phyloP scores from a whole-genome alignment of 2,797 vertebrate species.

The Rhabdophis nuchalis region DNA sequence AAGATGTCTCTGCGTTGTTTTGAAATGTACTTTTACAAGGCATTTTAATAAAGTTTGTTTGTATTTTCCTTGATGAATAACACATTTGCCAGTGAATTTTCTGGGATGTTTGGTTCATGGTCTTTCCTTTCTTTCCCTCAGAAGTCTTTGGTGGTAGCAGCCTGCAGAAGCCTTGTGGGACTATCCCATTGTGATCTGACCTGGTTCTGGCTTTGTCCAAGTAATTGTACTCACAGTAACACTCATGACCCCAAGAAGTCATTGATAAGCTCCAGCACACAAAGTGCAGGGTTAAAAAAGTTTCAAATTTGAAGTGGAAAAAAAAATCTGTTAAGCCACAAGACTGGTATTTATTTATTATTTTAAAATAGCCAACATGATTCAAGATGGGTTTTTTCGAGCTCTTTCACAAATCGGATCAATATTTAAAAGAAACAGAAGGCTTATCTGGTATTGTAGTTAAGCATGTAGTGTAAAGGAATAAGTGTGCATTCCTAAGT shows the following conservation, averaged over 20 bases:
- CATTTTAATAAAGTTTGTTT: conserved; percentile 97
- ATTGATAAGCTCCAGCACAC: conserved; percentile 74
- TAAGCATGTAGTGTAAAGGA: neutral
- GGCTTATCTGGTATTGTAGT: neutral
- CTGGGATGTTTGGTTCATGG: conserved; percentile 84
- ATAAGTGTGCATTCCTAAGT: neutral
- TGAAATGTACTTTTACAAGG: conserved; percentile 76
- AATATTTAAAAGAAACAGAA: neutral
- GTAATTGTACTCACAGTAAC: conserved; percentile 83
- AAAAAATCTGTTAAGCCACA: conserved; percentile 53
- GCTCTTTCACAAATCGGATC: conserved; percentile 8
- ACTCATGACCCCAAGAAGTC: conserved; percentile 73
- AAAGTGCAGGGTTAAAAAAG: conserved; percentile 58
- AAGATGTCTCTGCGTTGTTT: conserved; percentile 73
- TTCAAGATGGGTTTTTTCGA: conserved; percentile 38
- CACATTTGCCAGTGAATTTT: conserved; percentile 86
- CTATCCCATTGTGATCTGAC: conserved; percentile 86
- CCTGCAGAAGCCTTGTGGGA: conserved; percentile 79
- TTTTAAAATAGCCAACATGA: conserved; percentile 39
- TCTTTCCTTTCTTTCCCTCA: conserved; percentile 87
- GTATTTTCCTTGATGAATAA: conserved; percentile 92
- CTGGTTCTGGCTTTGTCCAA: conserved; percentile 79
- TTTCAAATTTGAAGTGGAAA: conserved; percentile 63
- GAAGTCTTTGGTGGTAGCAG: conserved; percentile 87
- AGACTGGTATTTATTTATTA: conserved; percentile 56